A percentile compares a stretch with the other conserved stretches of the same genome.
phyloP scores from a whole-genome alignment of 2,797 vertebrate genomes.

The Pipistrellus nathusii region DNA sequence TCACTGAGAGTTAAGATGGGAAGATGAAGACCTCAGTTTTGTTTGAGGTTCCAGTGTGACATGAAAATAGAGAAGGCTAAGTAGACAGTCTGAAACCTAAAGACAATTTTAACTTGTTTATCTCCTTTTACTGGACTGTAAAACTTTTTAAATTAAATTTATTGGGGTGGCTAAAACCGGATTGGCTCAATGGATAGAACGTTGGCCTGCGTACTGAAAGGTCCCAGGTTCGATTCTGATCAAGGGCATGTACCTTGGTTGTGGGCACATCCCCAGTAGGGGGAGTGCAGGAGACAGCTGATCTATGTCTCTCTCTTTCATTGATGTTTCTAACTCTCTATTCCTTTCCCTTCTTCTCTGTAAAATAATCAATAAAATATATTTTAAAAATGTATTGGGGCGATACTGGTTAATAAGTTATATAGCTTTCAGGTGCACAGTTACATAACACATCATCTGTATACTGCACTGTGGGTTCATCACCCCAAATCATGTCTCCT shows the following conservation, averaged over 20 bases:
- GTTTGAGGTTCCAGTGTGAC: not conserved
- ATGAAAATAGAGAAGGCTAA: not conserved
- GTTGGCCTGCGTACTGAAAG: no score
- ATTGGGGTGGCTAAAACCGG: not conserved
- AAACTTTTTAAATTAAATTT: not conserved
- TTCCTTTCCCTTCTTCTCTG: no score
- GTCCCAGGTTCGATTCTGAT: no score
- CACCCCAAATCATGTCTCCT: not conserved
- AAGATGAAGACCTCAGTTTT: not conserved
- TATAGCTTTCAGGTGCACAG: not conserved
- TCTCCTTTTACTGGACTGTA: not conserved
- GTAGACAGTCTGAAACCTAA: not conserved
- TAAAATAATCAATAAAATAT: no score
- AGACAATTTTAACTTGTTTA: not conserved
- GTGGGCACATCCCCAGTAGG: no score
- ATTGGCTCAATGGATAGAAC: no score
- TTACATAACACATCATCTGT: not conserved
- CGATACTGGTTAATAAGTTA: not conserved
- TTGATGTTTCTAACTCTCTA: no score
- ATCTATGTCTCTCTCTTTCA: no score
- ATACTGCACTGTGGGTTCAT: not conserved
- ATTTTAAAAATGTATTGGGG: no score
- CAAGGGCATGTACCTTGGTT: no score
- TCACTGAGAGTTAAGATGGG: not conserved
- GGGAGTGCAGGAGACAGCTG: no score